Evolutionary conservation across 2,797 vertebrate species (phyloP).

Genomic region (Tarsius wallacei): DNA sequence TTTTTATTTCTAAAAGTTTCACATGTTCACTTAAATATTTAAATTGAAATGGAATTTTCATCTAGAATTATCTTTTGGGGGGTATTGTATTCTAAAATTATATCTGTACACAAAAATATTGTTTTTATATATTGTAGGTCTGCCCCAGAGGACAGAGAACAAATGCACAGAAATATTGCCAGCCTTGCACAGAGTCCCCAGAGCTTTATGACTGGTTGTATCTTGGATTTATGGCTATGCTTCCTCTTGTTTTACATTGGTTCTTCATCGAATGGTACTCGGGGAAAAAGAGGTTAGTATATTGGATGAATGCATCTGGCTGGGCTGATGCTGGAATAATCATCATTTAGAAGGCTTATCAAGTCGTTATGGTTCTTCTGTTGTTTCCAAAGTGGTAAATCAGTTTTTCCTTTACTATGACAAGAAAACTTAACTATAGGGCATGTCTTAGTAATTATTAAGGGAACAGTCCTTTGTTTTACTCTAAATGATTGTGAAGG

Average conservation of each 20-base stretch:
- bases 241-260: slow-evolving; percentile 98
- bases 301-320: not conserved
- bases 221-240: slow-evolving; percentile 99
- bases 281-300: slow-evolving; percentile 96
- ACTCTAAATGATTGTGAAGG: slow-evolving; percentile 8
- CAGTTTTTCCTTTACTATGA: slow-evolving; percentile 27
- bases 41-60: not conserved
- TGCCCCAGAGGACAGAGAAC: slow-evolving; percentile 97
- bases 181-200: slow-evolving; percentile 94
- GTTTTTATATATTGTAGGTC: slow-evolving; percentile 90
- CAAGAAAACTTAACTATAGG: slow-evolving; percentile 22
- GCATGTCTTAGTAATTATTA: not conserved
- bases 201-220: slow-evolving; percentile 99
- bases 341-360: slow-evolving; percentile 5
- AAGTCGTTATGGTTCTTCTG: not conserved
- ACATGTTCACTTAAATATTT: slow-evolving; percentile 22
- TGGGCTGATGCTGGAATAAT: slow-evolving; percentile 3
- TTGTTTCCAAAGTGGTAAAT: slow-evolving; percentile 32
- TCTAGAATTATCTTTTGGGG: not conserved
- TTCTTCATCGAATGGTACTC: slow-evolving; percentile 99
- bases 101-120: not conserved
- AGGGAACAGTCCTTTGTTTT: not conserved
- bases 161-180: slow-evolving; percentile 94
- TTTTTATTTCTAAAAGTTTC: slow-evolving; percentile 57
- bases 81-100: slow-evolving; percentile 8